phyloP scores from a whole-genome alignment of 30 jellyfish, hydroid and myxozoan genomes.

The Aurelia aurita complex sp. Pacific region DNA sequence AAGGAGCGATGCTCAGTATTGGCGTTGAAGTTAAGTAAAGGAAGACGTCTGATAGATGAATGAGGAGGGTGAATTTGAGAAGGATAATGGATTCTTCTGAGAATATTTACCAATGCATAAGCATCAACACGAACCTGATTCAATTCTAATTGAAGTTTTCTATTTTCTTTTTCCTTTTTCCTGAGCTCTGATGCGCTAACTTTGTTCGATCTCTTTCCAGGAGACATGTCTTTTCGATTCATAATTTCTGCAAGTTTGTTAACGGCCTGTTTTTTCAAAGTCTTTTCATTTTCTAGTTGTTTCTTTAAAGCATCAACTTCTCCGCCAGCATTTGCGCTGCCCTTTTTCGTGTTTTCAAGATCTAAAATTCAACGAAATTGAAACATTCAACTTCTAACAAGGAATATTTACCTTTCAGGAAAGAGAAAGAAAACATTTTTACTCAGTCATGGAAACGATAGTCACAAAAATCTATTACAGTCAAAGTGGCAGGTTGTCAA shows the following conservation, averaged over 20 bases:
- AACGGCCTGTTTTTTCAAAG: conserved; percentile 84
- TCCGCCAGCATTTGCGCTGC: conserved; percentile 47
- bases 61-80: too few species aligned
- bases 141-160: conserved; percentile 67
- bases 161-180: conserved; percentile 87
- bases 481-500: too few species aligned
- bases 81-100: too few species aligned
- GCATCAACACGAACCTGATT: conserved; percentile 58
- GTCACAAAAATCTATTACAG: too few species aligned
- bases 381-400: neutral
- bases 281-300: conserved; percentile 57
- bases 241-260: conserved; percentile 86
- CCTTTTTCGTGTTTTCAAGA: conserved; percentile 61
- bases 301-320: conserved; percentile 67
- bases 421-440: too few species aligned
- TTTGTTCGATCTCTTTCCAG: conserved; percentile 70
- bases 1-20: too few species aligned
- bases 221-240: conserved; percentile 73
- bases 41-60: too few species aligned
- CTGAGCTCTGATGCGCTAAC: conserved; percentile 85
- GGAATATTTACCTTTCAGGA: too few species aligned
- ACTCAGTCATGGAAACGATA: too few species aligned
- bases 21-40: too few species aligned
- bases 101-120: too few species aligned
- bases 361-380: conserved; percentile 27